These are phyloP conservation scores for Microcaecilia unicolor DNA, from an alignment of 2,797 vertebrate species.

Conservation along the genomic window DNA sequence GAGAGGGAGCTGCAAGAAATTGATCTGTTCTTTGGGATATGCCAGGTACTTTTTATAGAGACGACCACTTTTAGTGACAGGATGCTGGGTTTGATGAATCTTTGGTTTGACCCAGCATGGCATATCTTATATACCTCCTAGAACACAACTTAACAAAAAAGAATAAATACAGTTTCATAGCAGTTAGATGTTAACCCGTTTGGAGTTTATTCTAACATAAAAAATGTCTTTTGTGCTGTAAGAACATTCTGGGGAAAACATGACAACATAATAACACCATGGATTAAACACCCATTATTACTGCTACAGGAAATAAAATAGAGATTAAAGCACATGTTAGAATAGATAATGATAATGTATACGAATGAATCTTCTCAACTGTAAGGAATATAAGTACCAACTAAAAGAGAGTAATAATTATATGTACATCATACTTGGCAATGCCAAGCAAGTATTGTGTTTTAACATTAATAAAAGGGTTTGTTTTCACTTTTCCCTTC, in stretches of 20 bases:
- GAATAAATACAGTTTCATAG: no score
- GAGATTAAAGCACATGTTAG: constrained; percentile 62
- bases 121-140: no score
- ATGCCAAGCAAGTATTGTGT: constrained; percentile 38
- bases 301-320: constrained; percentile 50
- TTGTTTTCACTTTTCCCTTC: constrained; percentile 43
- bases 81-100: no score
- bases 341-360: constrained; percentile 49
- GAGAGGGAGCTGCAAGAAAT: no score
- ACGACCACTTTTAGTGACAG: no score
- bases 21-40: no score
- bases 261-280: constrained; percentile 47
- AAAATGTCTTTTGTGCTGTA: no score
- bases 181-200: no score
- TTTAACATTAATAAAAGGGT: constrained; percentile 37
- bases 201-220: no score
- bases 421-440: constrained; percentile 48
- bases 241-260: constrained; percentile 31
- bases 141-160: no score
- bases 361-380: constrained; percentile 51
- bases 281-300: constrained; percentile 54
- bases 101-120: no score
- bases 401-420: constrained; percentile 52
- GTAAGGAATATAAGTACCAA: constrained; percentile 44
- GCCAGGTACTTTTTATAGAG: no score